Base-by-base conservation (phyloP, 2,113 vertebrate genomes). In the Pitta sordida region DNA sequence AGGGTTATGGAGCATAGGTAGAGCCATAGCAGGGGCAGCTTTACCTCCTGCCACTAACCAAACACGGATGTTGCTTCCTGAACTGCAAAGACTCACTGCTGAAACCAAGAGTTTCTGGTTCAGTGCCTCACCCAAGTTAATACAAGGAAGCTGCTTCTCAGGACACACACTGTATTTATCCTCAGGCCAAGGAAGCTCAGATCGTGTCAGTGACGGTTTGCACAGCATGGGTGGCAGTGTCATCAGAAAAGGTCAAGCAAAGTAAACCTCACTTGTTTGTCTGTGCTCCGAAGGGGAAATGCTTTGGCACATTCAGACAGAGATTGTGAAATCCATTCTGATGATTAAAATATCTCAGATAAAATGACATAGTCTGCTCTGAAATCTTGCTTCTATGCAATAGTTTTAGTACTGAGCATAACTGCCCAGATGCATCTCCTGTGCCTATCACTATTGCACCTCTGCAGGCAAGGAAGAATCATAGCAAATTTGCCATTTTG, bases 181-280 rank as follows among this genome's bases (percentile, higher is more conserved):
- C 74, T 53, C 82, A 60, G 75, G 69, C 37, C 0, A 2, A 78
- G 62, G 74, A 89, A 90, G 58, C 88, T 30, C 63, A 90, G 90
- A 74, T 46, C 59, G 71, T 94, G 81, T 63, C 68, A 94, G 86
- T 1, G 10, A 53, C 6, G 84, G 86, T 97, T 97, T 95, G 92
- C 95, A 84, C 43, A 93, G 44, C 60, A 91, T 46, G 97, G 96
- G 96, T 92, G 94, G 93, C 94, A 96, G 91, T 96, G 97, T 94
- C 58, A 79, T 88, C 65, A 36, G 80, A 88, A 96, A 97, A 97
- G 96, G 98, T 97, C 94, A 67, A 84, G 96, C 92, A 96, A 97
- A 97, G 97, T 92, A 97, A 98, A 97, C 95, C 60, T 90, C 67
- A 4, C 83, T 95, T 96, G 93, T 96, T 97, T 97, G 91, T 67